A percentile compares a stretch with the other conserved stretches of the same genome.
Evolutionary conservation across 2,888 invertebrate species (phyloP).

Genomic region (Xylota sylvarum): DNA sequence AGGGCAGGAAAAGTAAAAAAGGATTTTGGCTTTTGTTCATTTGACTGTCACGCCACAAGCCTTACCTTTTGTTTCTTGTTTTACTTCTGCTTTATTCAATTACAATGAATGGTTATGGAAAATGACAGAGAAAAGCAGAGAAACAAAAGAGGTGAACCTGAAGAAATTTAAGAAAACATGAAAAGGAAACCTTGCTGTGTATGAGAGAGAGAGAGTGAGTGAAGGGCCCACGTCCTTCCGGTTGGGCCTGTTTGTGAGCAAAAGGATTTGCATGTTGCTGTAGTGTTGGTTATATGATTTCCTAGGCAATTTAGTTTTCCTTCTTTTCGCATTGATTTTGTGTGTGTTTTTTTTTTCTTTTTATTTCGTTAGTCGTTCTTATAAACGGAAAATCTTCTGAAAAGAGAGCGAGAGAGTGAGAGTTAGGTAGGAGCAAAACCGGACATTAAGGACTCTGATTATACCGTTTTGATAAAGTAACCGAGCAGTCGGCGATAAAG

Average conservation of each 20-base stretch:
- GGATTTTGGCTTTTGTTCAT: constrained; percentile 48
- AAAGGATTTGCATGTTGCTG: constrained; percentile 47
- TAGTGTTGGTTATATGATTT: constrained; percentile 33
- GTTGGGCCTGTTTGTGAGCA: constrained; percentile 7
- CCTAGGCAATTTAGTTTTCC: constrained; percentile 45
- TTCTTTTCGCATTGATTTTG: constrained; percentile 33
- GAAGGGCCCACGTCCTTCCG: constrained; percentile 18
- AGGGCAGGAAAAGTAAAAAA: constrained; percentile 7
- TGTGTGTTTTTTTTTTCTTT: too few species aligned
- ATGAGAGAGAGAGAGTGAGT: not conserved
- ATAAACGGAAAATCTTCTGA: not conserved
- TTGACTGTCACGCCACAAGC: constrained; percentile 57
- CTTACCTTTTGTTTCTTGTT: constrained; percentile 38
- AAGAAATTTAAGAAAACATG: constrained; percentile 48
- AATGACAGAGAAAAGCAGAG: constrained; percentile 29
- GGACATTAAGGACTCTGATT: constrained; percentile 50
- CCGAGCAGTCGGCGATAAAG: constrained; percentile 42
- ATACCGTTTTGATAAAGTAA: constrained; percentile 59
- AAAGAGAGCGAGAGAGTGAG: not conserved
- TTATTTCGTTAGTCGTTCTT: not conserved
- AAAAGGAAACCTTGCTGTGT: constrained; percentile 5
- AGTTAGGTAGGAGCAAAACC: constrained; percentile 12
- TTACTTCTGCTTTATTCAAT: constrained; percentile 49
- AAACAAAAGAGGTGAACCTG: constrained; percentile 34
- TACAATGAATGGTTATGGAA: constrained; percentile 38